Evolutionary conservation across 2,113 vertebrate species (phyloP), one percentile per base, ranked within the genome.

Genomic region (Ceyx cyanopectus): DNA sequence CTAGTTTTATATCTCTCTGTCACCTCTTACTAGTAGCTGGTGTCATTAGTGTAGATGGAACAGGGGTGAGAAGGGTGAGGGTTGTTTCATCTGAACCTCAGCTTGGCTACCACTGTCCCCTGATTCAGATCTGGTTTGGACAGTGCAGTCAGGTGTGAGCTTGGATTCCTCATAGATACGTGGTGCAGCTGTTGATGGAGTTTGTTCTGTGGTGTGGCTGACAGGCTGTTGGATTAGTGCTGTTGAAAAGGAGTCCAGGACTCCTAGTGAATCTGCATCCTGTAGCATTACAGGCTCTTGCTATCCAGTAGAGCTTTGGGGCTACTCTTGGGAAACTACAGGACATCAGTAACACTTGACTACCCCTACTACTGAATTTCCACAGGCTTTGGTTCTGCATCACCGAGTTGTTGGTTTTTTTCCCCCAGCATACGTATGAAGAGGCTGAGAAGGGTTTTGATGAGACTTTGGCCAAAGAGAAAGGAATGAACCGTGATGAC

Each of bases 371-470:
- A 1, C 27, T 74, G 29, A 26, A 23, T 93, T 86, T 81, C n/a
- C 29, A n/a, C 29, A 20, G 63, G 30, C n/a, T 69, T 80, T 63
- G 7, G 62, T 76, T 83, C 85, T 81, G 18, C 41, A 29, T 34
- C 22, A 32, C 69, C 26, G 79, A 51, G 50, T 2, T 40, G 8
- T 51, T 16, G 4, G n/a, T 40, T 48, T 29, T 73, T 94, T 13
- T 6, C 34, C 34, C 15, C 57, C 87, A 99, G 99, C 99, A 99
- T 97, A 99, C 99, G 0, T 99, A 99, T 75, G 99, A 99, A 87
- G 99, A 99, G 93, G 99, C 99, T 17, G 99, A 99, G 96, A 99
- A 98, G 86, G 99, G 99, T 40, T 99, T 99, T 61, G 99, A 99
- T 65, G 99, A 99, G 96, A 99, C 98, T 24, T 95, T 99, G 97